Evolutionary conservation across 2,113 vertebrate genomes (phyloP).

Genomic region (Macquaria australasica): DNA sequence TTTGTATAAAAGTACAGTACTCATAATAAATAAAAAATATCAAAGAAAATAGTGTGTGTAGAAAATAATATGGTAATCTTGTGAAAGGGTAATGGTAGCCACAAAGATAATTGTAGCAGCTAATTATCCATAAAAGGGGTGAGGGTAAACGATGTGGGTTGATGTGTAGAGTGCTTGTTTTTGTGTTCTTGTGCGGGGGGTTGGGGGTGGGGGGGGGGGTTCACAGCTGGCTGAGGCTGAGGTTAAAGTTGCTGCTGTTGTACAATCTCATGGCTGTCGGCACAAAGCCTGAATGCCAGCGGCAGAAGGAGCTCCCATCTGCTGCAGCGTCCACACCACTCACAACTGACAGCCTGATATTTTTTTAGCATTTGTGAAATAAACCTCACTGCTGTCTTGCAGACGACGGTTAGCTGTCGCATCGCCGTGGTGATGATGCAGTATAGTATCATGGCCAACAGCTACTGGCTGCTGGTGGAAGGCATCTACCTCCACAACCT

Average conservation of each 20-base stretch:
- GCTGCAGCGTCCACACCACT: background rate
- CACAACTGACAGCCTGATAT: background rate
- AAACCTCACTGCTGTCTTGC: constrained; percentile 31
- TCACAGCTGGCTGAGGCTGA: constrained; percentile 27
- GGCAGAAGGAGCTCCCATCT: constrained; percentile 42
- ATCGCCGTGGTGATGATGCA: constrained; percentile 97
- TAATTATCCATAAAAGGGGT: background rate
- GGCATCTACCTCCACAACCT: constrained; percentile 97
- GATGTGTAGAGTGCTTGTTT: background rate
- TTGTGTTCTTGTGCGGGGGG: background rate
- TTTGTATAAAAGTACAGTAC: background rate
- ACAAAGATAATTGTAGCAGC: constrained; percentile 3
- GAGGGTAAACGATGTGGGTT: background rate
- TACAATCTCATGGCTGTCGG: background rate
- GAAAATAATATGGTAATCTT: background rate
- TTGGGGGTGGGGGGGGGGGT: too few relatives aligned
- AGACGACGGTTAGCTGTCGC: constrained; percentile 92
- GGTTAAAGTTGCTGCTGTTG: constrained; percentile 1
- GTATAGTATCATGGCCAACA: constrained; percentile 97
- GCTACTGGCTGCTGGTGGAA: constrained; percentile 98
- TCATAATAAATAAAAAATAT: too few relatives aligned
- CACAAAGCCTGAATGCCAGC: background rate
- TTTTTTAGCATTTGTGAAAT: background rate
- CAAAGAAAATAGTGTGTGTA: background rate
- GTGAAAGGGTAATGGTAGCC: background rate